A percentile compares a stretch with the other conserved stretches of the same genome.
Evolutionary conservation across 2,888 invertebrate genomes (phyloP).

Genomic region (Netelia fuscicornis): DNA sequence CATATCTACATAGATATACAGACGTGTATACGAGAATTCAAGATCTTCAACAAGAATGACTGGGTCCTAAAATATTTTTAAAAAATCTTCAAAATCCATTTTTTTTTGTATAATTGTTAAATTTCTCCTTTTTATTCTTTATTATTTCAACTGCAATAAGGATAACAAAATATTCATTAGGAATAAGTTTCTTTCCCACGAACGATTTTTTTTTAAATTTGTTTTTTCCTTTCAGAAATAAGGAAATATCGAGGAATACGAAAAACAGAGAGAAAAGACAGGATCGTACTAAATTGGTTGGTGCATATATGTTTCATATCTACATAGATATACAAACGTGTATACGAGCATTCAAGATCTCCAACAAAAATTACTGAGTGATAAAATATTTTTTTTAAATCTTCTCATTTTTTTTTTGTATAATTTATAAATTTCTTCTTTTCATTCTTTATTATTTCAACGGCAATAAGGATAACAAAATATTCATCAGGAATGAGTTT

Average conservation of each 20-base stretch:
- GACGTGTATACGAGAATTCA: background rate
- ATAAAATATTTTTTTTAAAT: too few species aligned
- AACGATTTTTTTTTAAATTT: background rate
- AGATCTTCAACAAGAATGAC: too few species aligned
- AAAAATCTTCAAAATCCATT: too few species aligned
- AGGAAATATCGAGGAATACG: constrained; percentile 5
- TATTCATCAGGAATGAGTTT: background rate
- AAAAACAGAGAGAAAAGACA: constrained; percentile 10
- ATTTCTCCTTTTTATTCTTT: too few species aligned
- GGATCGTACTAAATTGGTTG: constrained; percentile 66
- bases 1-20: constrained; percentile 17
- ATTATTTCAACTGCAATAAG: background rate
- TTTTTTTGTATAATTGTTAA: too few species aligned
- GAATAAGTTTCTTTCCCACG: background rate
- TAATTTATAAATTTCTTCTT: too few species aligned
- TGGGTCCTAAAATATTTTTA: too few species aligned
- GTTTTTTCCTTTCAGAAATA: background rate
- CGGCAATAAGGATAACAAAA: background rate
- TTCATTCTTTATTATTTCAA: background rate
- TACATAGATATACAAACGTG: constrained; percentile 22
- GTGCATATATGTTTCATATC: constrained; percentile 61
- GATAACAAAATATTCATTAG: background rate
- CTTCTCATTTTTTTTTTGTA: too few species aligned
- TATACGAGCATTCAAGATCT: background rate
- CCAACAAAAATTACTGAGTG: too few species aligned